Evolutionary conservation across 2,113 vertebrate species (phyloP), one percentile per base, ranked within the genome.

Genomic region (Cromileptes altivelis): DNA sequence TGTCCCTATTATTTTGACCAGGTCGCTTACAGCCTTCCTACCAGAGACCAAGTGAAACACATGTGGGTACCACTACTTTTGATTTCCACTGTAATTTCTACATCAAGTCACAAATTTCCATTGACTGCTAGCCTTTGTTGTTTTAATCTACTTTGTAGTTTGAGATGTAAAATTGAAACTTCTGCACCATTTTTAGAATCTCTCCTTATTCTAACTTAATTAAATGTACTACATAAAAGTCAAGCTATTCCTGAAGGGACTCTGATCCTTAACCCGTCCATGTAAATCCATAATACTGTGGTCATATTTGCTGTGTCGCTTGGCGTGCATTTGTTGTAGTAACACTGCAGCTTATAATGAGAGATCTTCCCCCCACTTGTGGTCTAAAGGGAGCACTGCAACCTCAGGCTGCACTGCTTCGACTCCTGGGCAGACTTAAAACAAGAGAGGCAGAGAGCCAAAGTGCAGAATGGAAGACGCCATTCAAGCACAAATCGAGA

Each of bases 1-100:
- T 90, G 85, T 55, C 78, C 77, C 1, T 85, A 78, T 77, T 89
- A 81, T 19, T 90, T 93, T 13, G 81, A 91, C 76, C 85, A 82
- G 11, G 88, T 91, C 71, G 63, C 78, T 60, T 71, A 70, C 27
- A 74, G 1, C 4, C 85, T 84, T 30, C 76, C 86, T 0, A 23
- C 19, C 33, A 64, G 45, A 55, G 21, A 55, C 4, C 45, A 62
- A 58, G 74, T 70, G 45, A 50, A 8, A 53, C 52, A 69, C 57
- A 77, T 17, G 85, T 87, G 55, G 37, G 84, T 74, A 25, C 17
- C 30, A 30, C 11, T 67, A 6, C 19, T 64, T 37, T 4, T 49
- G 11, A 57, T 62, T 61, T 55, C 3, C 10, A 45, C 11, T 40
- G 6, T 49, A 4, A 21, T 15, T n/a, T 60, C 4, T 57, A 42